Base-by-base conservation (phyloP, 2,888 invertebrate species). In the Eupeodes luniger region DNA sequence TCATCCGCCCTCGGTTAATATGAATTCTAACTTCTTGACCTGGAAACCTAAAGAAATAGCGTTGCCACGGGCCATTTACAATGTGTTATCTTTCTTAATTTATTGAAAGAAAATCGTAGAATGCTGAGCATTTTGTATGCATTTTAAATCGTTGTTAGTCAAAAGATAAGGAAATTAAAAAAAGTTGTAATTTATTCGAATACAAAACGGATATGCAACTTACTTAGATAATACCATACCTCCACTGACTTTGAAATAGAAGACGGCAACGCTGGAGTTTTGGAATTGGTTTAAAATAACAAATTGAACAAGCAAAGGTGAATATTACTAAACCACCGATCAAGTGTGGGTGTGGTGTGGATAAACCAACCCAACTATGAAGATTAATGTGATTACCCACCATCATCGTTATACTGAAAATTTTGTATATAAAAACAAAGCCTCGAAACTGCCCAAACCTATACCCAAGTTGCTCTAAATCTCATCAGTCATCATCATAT, bases 401-500 rank as follows among this genome's bases (percentile, higher is more conserved):
- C 79, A 64, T 79, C 82, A 51, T 14, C 67, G 64, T 49, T 59
- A 49, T 76, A 70, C 79, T 83, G 79, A 79, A 86, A 79, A 86
- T 64, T 75, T 66, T 36, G 57, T 62, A 85, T 62, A 85, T 62
- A 61, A 76, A 77, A 69, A 74, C 80, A 77, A 87, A 81, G 80
- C 34, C 76, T 27, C 27, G 2, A 27, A 27, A 27, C 67, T 14
- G 14, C 51, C 51, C 14, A 14, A 51, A 12, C 55, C 55, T 14
- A 7, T 6, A 47, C 74, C 67, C 70, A 62, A 78, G 76, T 62
- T 88, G 80, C 80, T 76, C 84, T 53, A 81, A 85, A 88, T 88
- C 51, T 16, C 76, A 47, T 67, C 66, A 51, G 51, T 55, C 55
- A 79, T 51, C 82, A 51, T 16, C 5, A 6, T 16, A 59, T 34